Evolutionary conservation across 1,140 invertebrate species (phyloP), one percentile per base, ranked within the genome.

Genomic region (Drosophila sturtevanti): DNA sequence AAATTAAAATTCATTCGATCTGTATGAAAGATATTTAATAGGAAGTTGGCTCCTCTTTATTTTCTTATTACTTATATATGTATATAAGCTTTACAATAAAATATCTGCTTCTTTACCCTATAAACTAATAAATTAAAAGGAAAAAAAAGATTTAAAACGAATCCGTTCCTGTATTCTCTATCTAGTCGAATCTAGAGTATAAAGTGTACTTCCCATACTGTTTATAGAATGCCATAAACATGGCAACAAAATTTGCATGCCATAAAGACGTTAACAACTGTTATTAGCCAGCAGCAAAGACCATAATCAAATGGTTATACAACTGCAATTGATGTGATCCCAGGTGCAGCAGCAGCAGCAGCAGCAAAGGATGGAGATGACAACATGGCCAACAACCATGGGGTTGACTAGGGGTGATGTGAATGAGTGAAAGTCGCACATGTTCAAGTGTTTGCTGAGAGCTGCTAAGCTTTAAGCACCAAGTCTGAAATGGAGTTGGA

Each of bases 271-370:
- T 62, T 73, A 61, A 66, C 63, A 76, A 72, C 78, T 80, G 63
- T 63, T 80, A 75, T 72, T 80, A 80, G 63, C 59, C 77, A 62
- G 31, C 60, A 12, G 21, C n/a, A 62, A 55, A 58, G 61, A 51
- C 38, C n/a, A 34, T 48, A 77, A 81, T 77, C 78, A 68, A 68
- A 38, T 62, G 79, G 62, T 81, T 81, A 81, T 81, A 81, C 79
- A 81, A 81, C 73, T 56, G 21, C 72, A 70, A 77, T 65, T 68
- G 66, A 71, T 58, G 34, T 22, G 35, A 61, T 48, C 69, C 66
- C 74, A 48, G 41, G 41, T 48, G 41, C 41, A 48, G 5, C 41
- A 3, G 41, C 16, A 38, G 1, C 37, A 38, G 1, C 37, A 74
- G 72, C 48, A 74, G 62, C 70, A 67, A 18, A 14, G 34, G n/a